Evolutionary conservation across 1,140 invertebrate species (phyloP), one percentile per base, ranked within the genome.

Genomic region (Carposina sasakii): DNA sequence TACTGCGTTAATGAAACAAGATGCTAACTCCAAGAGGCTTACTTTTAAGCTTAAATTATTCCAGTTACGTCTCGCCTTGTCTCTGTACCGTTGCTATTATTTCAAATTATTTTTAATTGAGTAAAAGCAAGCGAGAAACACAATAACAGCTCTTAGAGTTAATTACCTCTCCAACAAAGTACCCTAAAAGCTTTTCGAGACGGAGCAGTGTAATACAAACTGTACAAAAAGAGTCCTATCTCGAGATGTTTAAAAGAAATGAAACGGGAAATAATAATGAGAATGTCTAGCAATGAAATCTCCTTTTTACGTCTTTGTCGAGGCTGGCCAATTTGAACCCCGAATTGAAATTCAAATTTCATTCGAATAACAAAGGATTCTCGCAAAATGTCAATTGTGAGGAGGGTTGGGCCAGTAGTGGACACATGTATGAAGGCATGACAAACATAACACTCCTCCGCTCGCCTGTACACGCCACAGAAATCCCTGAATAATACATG

Each of bases 51-150:
- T 13, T 16, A 75, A 81, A 78, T 76, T 76, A 82, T 76, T 76
- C 75, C 53, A 54, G 52, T 41, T 60, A 64, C 69, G 60, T 67
- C 62, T 53, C 54, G 58, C 36, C 60, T 51, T 55, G 58, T 69
- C 70, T 76, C 71, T 71, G 65, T 70, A 62, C 57, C 57, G 49
- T 37, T 43, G 67, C 67, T 81, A 78, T 78, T 82, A 82, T 77
- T 82, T 72, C 59, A 74, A 74, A 81, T 82, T 78, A 81, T 78
- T 82, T 78, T 79, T 82, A 82, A 79, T 82, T 82, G 76, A 64
- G 63, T 71, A 69, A 76, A 76, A 76, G 72, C 74, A 75, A 71
- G 62, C 69, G 66, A 72, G 72, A 75, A 76, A 76, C 66, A 74
- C 64, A 71, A 71, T 56, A 76, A 69, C 69, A 67, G 56, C 63